Conservation (phyloP, 2,113 vertebrate species). For the Enhydra lutris region DNA sequence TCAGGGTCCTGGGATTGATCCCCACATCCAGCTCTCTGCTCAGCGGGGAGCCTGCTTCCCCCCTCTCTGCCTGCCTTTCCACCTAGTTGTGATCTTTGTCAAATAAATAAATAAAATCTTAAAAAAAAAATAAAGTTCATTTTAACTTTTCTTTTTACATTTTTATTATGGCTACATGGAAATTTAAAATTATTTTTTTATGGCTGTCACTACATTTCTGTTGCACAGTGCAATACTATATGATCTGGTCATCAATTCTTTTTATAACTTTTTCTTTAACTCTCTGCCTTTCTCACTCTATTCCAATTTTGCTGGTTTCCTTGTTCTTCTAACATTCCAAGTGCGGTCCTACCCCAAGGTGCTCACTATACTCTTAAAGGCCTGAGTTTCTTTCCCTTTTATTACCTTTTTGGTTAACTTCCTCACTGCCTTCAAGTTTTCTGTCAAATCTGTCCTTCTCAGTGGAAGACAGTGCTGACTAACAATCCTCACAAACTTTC, state of each 20-base stretch:
- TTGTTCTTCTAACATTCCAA: background rate
- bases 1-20: no score
- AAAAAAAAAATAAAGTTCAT: background rate
- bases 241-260: background rate
- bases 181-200: background rate
- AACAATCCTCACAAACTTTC: background rate
- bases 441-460: background rate
- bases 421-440: background rate
- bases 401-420: background rate
- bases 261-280: background rate
- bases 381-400: background rate
- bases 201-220: background rate
- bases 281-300: background rate
- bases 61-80: no score
- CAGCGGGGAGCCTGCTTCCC: no score
- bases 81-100: no score
- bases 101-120: no score
- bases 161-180: background rate
- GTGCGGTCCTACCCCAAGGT: background rate
- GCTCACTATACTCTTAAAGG: background rate
- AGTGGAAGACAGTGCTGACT: background rate
- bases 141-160: background rate
- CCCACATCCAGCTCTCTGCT: no score
- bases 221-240: background rate
- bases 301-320: background rate